Evolutionary conservation across 1,140 invertebrate species (phyloP).

Genomic region (Lamellibrachia luymesi): DNA sequence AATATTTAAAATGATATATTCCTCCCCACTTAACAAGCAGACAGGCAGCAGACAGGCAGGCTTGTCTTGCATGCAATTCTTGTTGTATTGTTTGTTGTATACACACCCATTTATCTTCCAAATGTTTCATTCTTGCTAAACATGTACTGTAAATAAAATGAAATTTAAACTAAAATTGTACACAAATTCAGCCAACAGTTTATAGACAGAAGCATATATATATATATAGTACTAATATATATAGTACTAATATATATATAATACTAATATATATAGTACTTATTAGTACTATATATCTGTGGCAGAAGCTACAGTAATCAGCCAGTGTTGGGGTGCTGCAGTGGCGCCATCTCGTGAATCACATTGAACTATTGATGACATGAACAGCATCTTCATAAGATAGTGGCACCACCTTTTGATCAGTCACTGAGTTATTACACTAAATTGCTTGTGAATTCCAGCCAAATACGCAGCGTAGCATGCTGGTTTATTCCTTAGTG

Average conservation of each 20-base stretch:
- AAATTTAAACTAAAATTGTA: not conserved
- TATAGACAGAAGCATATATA: not conserved
- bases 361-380: not conserved
- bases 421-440: not conserved
- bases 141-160: not conserved
- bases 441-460: not conserved
- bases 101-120: not conserved
- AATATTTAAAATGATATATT: not conserved
- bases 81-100: not conserved
- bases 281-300: no score
- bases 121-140: no score
- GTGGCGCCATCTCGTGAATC: not conserved
- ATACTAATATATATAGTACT: no score
- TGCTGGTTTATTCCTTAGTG: not conserved
- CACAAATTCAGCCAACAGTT: not conserved
- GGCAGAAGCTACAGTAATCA: no score
- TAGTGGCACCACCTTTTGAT: not conserved
- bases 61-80: not conserved
- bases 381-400: no score
- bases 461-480: not conserved
- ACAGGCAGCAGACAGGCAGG: not conserved
- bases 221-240: no score
- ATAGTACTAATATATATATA: no score
- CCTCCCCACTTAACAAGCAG: not conserved
- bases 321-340: not conserved